Evolutionary conservation across 2,797 vertebrate species (phyloP).

Genomic region (Hydrophis major): DNA sequence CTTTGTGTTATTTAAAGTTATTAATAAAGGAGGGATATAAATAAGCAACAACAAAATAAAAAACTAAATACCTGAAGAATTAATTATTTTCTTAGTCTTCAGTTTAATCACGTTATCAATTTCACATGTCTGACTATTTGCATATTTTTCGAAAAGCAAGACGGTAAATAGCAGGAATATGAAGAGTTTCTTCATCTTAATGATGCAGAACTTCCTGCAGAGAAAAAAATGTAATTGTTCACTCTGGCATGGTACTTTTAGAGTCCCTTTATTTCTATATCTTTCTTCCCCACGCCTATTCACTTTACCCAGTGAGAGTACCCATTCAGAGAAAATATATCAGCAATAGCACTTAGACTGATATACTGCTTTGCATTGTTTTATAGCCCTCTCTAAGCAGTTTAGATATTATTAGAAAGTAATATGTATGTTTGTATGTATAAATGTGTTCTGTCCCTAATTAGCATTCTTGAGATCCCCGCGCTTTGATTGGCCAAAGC

Average conservation of each 20-base stretch:
- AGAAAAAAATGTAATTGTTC: not conserved
- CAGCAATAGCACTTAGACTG: no score
- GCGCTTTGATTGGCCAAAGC: no score
- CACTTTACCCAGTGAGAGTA: not conserved
- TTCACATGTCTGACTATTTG: not conserved
- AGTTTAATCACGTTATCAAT: constrained; percentile 17
- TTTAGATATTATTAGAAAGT: not conserved
- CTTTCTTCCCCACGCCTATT: not conserved
- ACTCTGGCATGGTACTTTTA: not conserved
- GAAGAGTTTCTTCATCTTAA: not conserved
- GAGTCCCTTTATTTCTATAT: not conserved
- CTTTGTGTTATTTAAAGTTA: no score
- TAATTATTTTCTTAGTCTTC: not conserved
- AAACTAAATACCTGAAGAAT: not conserved
- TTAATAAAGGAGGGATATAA: no score
- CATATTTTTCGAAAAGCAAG: not conserved
- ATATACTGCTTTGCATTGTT: no score
- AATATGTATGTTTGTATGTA: not conserved
- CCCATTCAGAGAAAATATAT: not conserved
- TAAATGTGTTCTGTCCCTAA: not conserved
- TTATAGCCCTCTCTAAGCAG: no score
- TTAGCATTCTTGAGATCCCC: no score
- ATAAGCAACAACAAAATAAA: no score
- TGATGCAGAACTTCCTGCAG: not conserved
- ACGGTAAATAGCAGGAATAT: not conserved